Conservation (phyloP, 2,888 invertebrate genomes). For the Cantharis rustica region DNA sequence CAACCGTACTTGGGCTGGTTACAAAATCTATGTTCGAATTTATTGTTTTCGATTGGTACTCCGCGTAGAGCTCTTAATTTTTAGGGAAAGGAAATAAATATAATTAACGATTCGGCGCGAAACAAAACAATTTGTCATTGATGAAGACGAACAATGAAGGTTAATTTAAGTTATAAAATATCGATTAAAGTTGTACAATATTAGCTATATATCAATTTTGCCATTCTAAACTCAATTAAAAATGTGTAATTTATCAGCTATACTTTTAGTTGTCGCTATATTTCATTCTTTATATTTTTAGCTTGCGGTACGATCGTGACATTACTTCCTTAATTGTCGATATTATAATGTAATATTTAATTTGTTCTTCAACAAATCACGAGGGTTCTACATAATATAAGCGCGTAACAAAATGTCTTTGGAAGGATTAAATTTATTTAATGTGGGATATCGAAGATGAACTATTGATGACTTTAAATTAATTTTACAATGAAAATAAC, state of each 20-base stretch:
- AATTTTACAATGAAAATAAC: background rate
- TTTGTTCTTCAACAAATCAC: background rate
- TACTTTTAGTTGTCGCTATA: constrained; percentile 23
- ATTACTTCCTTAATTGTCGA: constrained; percentile 13
- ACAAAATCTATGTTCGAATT: no score
- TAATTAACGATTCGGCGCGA: background rate
- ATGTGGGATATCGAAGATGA: background rate
- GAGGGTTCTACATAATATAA: no score
- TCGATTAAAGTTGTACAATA: background rate
- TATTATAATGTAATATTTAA: constrained; percentile 4
- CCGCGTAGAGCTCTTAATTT: no score
- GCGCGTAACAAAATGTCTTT: background rate
- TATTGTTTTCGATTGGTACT: no score
- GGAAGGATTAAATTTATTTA: background rate
- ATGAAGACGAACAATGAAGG: background rate
- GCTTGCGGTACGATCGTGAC: constrained; percentile 22
- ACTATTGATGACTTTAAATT: background rate
- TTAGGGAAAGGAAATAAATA: background rate
- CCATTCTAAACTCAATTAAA: constrained; percentile 32
- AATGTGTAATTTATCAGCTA: constrained; percentile 28
- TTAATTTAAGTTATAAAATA: background rate
- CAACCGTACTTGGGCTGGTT: background rate
- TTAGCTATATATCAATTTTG: background rate
- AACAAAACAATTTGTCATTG: background rate
- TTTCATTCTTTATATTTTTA: constrained; percentile 23